These are phyloP conservation scores for Pheosia gnoma DNA, from an alignment of 2,888 invertebrate species.

Conservation along the genomic window DNA sequence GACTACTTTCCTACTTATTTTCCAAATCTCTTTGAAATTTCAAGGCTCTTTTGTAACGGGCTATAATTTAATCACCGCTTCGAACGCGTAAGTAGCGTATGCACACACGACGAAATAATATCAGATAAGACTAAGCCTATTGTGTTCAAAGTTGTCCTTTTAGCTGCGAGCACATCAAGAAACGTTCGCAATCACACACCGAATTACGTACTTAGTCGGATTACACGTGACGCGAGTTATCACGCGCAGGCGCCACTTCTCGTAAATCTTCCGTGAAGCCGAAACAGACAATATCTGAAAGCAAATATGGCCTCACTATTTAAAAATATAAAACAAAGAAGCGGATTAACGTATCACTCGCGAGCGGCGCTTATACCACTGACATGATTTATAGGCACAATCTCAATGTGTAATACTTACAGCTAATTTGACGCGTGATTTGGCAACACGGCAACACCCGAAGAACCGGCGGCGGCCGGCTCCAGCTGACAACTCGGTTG, in stretches of 20 bases:
- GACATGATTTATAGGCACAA: conserved; percentile 79
- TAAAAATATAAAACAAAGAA: conserved; percentile 82
- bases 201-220: conserved; percentile 79
- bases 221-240: conserved; percentile 79
- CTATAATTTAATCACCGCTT: conserved; percentile 51
- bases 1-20: conserved; percentile 44
- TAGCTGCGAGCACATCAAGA: conserved; percentile 57
- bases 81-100: conserved; percentile 55
- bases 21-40: conserved; percentile 46
- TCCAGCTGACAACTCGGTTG: conserved; percentile 72
- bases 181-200: conserved; percentile 79
- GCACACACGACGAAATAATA: conserved; percentile 64
- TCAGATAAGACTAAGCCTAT: conserved; percentile 77
- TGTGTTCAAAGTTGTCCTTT: conserved; percentile 73
- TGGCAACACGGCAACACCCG: conserved; percentile 63
- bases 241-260: conserved; percentile 76
- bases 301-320: conserved; percentile 82
- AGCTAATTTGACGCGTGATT: conserved; percentile 77
- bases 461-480: conserved; percentile 44
- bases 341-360: conserved; percentile 80
- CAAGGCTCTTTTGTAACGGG: conserved; percentile 43
- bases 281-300: conserved; percentile 79
- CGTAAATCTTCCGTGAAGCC: conserved; percentile 77
- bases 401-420: conserved; percentile 67
- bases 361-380: conserved; percentile 67